Evolutionary conservation across 2,797 vertebrate species (phyloP).

Genomic region (Scolopax bukidnonensis): DNA sequence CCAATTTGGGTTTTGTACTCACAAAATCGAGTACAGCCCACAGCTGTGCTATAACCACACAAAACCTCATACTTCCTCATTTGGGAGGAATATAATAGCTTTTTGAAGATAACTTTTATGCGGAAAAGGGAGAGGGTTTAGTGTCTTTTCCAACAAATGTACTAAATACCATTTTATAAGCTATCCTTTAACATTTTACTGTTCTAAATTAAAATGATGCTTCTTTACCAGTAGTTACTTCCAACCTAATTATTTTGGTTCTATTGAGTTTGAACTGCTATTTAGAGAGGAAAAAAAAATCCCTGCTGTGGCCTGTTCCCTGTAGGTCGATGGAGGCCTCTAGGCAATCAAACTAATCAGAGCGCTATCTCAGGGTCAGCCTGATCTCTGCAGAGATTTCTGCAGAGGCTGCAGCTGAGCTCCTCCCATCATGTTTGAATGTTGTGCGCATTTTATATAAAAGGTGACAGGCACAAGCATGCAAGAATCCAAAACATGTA

Average conservation of each 20-base stretch:
- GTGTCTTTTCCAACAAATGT: background rate
- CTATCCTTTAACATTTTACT: background rate
- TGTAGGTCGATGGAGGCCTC: background rate
- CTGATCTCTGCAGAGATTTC: background rate
- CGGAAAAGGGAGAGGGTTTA: background rate
- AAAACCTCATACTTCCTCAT: background rate
- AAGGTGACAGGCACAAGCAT: background rate
- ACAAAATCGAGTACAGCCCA: background rate
- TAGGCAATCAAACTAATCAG: conserved; percentile 32
- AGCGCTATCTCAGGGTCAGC: background rate
- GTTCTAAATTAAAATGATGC: background rate
- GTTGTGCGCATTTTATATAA: background rate
- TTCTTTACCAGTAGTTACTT: conserved; percentile 18
- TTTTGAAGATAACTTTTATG: background rate
- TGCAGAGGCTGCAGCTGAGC: background rate
- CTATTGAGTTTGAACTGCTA: conserved; percentile 19
- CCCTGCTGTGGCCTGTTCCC: background rate
- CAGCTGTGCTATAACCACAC: background rate
- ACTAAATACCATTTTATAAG: background rate
- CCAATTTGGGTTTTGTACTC: background rate
- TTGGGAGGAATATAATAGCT: background rate
- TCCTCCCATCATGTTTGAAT: background rate
- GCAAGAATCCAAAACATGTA: background rate
- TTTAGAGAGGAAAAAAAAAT: conserved; percentile 13
- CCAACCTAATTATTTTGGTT: conserved; percentile 19